These are phyloP conservation scores for Pyrrhosoma nymphula DNA, from an alignment of 2,888 invertebrate genomes.

Conservation along the genomic window DNA sequence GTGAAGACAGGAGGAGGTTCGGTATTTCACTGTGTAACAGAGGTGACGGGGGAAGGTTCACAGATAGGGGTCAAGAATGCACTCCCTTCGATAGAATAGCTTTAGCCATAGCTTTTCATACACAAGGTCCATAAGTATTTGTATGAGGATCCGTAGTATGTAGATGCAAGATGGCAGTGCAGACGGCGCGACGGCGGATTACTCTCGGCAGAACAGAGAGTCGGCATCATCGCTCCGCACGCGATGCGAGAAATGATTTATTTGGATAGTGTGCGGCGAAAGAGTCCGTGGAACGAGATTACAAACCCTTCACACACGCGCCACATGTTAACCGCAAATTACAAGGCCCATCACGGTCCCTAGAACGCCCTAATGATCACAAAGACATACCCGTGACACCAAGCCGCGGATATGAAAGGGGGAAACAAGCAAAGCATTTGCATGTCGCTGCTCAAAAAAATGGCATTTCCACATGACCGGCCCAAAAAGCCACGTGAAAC, in stretches of 20 bases:
- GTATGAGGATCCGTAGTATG: too few species aligned
- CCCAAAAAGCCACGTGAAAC: not conserved
- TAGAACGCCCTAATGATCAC: not conserved
- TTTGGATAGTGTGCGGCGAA: not conserved
- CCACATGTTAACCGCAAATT: constrained; percentile 7
- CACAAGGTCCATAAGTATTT: too few species aligned
- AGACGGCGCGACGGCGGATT: not conserved
- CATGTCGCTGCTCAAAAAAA: not conserved
- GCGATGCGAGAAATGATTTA: not conserved
- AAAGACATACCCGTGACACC: not conserved
- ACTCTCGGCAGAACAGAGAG: not conserved
- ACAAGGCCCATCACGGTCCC: not conserved
- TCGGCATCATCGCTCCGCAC: not conserved
- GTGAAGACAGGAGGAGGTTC: too few species aligned
- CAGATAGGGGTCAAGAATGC: too few species aligned
- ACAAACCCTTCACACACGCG: not conserved
- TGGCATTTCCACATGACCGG: not conserved
- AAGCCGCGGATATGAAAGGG: not conserved
- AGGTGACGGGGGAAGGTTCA: too few species aligned
- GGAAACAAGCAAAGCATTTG: not conserved
- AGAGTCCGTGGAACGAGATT: not conserved
- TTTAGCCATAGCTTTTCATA: too few species aligned
- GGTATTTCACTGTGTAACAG: too few species aligned
- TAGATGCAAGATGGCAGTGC: not conserved
- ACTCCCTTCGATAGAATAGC: too few species aligned